Base-by-base conservation (phyloP, 2,888 invertebrate species). In the Pardosa pseudoannulata region DNA sequence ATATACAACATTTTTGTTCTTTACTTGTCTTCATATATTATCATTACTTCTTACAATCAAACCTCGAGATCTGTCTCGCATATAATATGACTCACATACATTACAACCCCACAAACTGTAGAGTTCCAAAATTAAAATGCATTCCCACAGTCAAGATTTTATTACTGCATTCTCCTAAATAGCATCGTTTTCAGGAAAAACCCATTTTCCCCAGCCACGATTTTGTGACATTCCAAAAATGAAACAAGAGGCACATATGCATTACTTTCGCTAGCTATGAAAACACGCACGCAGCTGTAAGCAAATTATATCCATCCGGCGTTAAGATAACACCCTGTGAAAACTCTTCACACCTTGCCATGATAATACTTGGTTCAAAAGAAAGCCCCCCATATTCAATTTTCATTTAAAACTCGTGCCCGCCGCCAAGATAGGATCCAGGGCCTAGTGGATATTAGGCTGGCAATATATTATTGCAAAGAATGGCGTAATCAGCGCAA, bases 371-470 rank as follows among this genome's bases (percentile, higher is more conserved):
- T 31, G 67, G 62, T 16, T 41, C 39, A 50, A 78, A 85, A 83
- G 73, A 73, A 85, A 78, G 31, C 32, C 72, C 67, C 29, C 23
- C 81, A 71, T 78, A 85, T 85, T 85, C 83, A 85, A 85, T 85
- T 85, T 85, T 85, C 83, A 85, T 85, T 85, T 85, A 78, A 78
- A 79, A 64, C 71, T 78, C 46, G n/a, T n/a, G 64, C 71, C 3
- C 13, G 19, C 50, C n/a, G 46, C 6, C 19, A 6, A 72, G 83
- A 85, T 32, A 73, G 72, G 78, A 28, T 85, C 56, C 78, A 73
- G 83, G 56, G 50, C 32, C 23, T 29, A 32, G 27, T 16, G 70
- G 28, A 64, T 64, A 75, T 75, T 75, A 75, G 68, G 62, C 70
- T 50, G 36, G 41, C 36, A 28, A 83, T 72, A 72, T 50, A 83